Base-by-base conservation (phyloP, 2,888 invertebrate genomes). In the Caenorhabditis sp. region DNA sequence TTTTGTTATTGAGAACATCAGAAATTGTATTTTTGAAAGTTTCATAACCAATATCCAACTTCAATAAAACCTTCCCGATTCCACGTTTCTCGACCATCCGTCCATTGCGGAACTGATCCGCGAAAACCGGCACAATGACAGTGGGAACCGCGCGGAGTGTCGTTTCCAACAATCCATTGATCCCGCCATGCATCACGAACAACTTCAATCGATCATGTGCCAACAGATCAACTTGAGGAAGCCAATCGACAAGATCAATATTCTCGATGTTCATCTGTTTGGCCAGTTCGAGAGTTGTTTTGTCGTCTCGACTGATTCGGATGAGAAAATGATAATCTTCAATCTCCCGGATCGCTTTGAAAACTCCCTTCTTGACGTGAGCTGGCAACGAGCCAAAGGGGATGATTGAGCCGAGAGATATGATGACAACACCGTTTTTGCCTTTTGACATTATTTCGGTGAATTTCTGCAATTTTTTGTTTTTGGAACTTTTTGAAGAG, bases 141-240 rank as follows among this genome's bases (percentile, higher is more conserved):
- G 84, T 71, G 0, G 86, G 86, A 23, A 84, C 83, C n/a, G 77
- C 84, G 10, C 76, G 79, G 37, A 83, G 77, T 1, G 82, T 79
- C 4, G 84, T 79, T 66, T 86, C 86, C 12, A 86, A 65, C 10
- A 87, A 61, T 21, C 83, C 81, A 61, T 86, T 86, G 68, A 84
- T 74, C 24, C 86, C 86, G 12, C 84, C 84, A 64, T 86, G 86
- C 75, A 82, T 83, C 23, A 86, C 81, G 68, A 86, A 86, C 19
- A 86, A 73, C 23, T 78, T 74, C 12, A 84, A 59, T 10, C 81
- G 65, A 8, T 84, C 83, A 69, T 86, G 84, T 1, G 73, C 81
- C 75, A 62, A 54, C n/a, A 86, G 54, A 65, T 85, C 86, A 12
- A 75, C 76, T 70, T 86, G 86, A 17, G 84, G 84, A 10, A 84